Evolutionary conservation across 2,113 vertebrate genomes (phyloP).

Genomic region (Pseudonaja textilis): DNA sequence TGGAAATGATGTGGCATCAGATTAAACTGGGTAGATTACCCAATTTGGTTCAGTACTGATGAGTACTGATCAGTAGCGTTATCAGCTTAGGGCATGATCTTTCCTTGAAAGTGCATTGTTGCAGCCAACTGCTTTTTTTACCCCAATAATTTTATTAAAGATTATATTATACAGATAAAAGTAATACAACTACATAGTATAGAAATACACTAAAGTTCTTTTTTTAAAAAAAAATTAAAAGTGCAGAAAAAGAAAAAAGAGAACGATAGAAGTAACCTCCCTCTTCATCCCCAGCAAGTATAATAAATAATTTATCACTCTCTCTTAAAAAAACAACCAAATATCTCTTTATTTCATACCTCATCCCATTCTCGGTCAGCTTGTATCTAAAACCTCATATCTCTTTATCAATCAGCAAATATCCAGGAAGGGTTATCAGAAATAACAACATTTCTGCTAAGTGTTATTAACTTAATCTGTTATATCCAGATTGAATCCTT

Average conservation of each 20-base stretch:
- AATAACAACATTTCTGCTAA: neutral
- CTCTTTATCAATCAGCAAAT: neutral
- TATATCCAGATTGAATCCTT: neutral
- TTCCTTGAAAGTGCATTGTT: slow-evolving; percentile 14
- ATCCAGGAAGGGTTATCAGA: neutral
- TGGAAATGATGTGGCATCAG: slow-evolving; percentile 12
- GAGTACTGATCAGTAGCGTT: slow-evolving; percentile 26
- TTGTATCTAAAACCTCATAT: neutral
- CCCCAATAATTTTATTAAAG: neutral
- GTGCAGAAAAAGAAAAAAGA: neutral
- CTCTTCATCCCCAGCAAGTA: neutral
- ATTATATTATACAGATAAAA: neutral
- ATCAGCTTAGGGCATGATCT: slow-evolving; percentile 12
- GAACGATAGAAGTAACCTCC: neutral
- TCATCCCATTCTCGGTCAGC: neutral
- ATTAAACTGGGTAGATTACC: slow-evolving; percentile 36
- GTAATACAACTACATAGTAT: neutral
- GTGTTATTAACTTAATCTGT: neutral
- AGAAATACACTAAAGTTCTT: neutral
- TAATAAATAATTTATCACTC: neutral
- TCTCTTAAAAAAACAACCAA: neutral
- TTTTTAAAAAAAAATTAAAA: neutral
- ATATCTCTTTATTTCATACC: neutral
- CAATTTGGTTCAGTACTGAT: slow-evolving; percentile 29
- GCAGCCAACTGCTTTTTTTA: neutral